These are phyloP conservation scores for Coranthus polyacanthus DNA, from an alignment of 2,797 vertebrate genomes.

Conservation along the genomic window DNA sequence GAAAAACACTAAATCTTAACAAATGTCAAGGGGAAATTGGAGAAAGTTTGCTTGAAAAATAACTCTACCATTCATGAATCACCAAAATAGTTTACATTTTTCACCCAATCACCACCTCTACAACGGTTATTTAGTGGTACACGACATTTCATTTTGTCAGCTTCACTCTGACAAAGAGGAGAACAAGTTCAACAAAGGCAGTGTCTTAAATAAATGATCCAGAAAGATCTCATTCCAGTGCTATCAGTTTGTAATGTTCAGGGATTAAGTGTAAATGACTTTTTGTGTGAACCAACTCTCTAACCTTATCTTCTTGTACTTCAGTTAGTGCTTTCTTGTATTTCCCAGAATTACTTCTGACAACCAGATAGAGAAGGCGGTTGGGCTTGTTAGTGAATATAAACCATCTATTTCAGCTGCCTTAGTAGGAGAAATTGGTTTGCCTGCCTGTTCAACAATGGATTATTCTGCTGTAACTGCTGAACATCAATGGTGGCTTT, in stretches of 20 bases:
- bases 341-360: conserved; percentile 40
- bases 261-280: conserved; percentile 32
- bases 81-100: too few species aligned
- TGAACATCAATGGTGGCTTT: conserved; percentile 41
- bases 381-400: conserved; percentile 41
- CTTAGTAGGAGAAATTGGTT: conserved; percentile 27
- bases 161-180: not conserved
- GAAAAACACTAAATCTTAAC: too few species aligned
- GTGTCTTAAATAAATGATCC: too few species aligned
- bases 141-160: too few species aligned
- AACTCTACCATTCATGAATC: too few species aligned
- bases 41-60: too few species aligned
- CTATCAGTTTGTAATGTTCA: conserved; percentile 4
- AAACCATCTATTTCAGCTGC: conserved; percentile 41
- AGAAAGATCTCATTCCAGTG: not conserved
- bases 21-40: too few species aligned
- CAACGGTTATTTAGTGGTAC: too few species aligned
- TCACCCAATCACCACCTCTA: too few species aligned
- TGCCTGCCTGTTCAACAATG: conserved; percentile 24
- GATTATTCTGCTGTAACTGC: conserved; percentile 47
- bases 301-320: conserved; percentile 36
- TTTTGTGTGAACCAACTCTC: conserved; percentile 15
- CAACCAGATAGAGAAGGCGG: conserved; percentile 26
- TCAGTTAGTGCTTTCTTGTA: conserved; percentile 19
- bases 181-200: too few species aligned